These are phyloP conservation scores for Drymodes brunneopygia DNA, from an alignment of 2,113 vertebrate species.

Conservation along the genomic window DNA sequence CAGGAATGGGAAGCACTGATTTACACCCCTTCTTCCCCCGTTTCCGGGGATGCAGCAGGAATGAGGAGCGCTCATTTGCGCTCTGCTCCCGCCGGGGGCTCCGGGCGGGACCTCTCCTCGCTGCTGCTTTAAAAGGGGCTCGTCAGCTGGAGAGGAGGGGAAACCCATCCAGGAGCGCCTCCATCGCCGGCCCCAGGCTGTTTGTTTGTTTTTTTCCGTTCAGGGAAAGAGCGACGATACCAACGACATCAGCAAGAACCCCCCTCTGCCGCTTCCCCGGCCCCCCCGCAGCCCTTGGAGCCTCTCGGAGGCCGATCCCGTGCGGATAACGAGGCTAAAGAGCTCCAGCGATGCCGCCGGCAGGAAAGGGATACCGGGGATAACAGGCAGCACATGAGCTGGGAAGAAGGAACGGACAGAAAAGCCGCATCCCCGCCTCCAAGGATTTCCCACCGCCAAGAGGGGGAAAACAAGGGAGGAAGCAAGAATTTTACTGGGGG, in stretches of 20 bases:
- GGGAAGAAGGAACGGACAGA: background rate
- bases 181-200: background rate
- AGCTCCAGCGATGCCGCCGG: background rate
- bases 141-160: background rate
- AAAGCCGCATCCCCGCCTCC: constrained; percentile 10
- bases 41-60: fast-evolving
- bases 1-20: background rate
- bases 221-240: background rate
- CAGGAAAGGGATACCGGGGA: background rate
- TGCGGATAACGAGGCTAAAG: background rate
- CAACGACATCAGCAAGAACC: background rate
- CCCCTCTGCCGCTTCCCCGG: background rate
- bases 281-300: background rate
- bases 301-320: background rate
- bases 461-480: background rate
- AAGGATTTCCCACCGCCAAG: background rate
- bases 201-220: background rate
- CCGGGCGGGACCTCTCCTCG: background rate
- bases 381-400: background rate
- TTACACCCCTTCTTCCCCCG: background rate
- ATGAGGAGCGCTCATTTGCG: background rate
- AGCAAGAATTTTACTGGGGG: background rate
- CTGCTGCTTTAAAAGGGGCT: background rate
- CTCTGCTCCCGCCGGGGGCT: background rate
- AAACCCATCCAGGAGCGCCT: background rate